Percentiles rank a stretch among this genome's conserved stretches.
Evolutionary conservation across 2,113 vertebrate species (phyloP).

Genomic region (Trochalopteron elliotii): DNA sequence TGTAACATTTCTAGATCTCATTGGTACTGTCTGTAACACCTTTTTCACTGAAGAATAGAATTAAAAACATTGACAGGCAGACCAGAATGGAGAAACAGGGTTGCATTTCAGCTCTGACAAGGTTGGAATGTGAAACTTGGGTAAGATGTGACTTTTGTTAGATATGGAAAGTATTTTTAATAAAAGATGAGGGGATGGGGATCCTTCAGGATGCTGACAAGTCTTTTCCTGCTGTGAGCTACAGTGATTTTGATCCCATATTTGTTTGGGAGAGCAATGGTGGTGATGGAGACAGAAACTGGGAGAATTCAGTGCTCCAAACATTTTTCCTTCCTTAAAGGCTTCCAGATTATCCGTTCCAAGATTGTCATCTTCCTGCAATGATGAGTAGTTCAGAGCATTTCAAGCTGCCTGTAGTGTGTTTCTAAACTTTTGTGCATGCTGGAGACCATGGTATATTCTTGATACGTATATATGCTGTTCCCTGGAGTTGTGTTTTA

Average conservation of each 20-base stretch:
- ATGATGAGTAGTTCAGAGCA: not conserved
- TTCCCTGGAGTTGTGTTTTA: not conserved
- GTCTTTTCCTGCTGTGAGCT: not conserved
- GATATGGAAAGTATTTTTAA: not conserved
- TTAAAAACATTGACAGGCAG: not conserved
- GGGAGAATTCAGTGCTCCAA: not conserved
- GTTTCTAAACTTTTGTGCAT: not conserved
- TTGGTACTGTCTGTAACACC: not conserved
- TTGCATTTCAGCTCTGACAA: not conserved
- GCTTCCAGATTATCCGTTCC: not conserved
- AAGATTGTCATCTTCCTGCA: not conserved
- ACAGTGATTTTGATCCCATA: fast-evolving
- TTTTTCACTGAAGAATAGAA: not conserved
- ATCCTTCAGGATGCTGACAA: not conserved
- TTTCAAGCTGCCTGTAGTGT: not conserved
- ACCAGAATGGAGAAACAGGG: not conserved
- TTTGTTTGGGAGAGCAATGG: not conserved
- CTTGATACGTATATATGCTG: fast-evolving
- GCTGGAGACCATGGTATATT: not conserved
- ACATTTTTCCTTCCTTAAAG: not conserved
- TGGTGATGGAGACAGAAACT: not conserved
- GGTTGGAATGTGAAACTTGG: not conserved
- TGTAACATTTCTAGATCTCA: not conserved
- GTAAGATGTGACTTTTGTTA: not conserved
- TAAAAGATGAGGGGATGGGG: not conserved